Conservation (phyloP, 2,888 invertebrate species). For the Plagiodera versicolora region DNA sequence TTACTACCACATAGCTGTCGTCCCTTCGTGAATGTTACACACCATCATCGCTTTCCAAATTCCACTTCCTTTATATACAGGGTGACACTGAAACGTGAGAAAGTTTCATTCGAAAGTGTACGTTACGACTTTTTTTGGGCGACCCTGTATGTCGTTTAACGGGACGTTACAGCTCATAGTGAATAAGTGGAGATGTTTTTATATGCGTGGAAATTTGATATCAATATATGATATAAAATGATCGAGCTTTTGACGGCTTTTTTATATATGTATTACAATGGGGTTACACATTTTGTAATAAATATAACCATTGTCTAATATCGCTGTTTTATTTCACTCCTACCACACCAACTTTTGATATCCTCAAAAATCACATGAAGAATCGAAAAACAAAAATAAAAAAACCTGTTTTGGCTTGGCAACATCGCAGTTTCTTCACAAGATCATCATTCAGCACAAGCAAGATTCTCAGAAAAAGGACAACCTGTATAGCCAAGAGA, state of each 20-base stretch:
- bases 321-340: constrained; percentile 37
- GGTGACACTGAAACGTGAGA: too few species aligned
- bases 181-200: constrained; percentile 52
- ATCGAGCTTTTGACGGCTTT: constrained; percentile 57
- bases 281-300: constrained; percentile 56
- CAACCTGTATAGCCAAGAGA: too few species aligned
- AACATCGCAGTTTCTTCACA: too few species aligned
- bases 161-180: constrained; percentile 29
- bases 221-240: constrained; percentile 55
- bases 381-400: too few species aligned
- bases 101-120: too few species aligned
- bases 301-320: constrained; percentile 55
- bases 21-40: constrained; percentile 32
- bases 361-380: too few species aligned
- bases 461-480: too few species aligned
- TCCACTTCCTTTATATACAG: constrained; percentile 25
- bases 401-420: too few species aligned
- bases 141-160: not conserved
- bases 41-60: constrained; percentile 27
- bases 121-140: constrained; percentile 30
- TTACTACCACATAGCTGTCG: constrained; percentile 36
- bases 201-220: constrained; percentile 55
- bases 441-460: too few species aligned
- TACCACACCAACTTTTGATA: not conserved
- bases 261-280: constrained; percentile 57